Conservation (phyloP, 2,797 vertebrate genomes). For the Allobates femoralis region DNA sequence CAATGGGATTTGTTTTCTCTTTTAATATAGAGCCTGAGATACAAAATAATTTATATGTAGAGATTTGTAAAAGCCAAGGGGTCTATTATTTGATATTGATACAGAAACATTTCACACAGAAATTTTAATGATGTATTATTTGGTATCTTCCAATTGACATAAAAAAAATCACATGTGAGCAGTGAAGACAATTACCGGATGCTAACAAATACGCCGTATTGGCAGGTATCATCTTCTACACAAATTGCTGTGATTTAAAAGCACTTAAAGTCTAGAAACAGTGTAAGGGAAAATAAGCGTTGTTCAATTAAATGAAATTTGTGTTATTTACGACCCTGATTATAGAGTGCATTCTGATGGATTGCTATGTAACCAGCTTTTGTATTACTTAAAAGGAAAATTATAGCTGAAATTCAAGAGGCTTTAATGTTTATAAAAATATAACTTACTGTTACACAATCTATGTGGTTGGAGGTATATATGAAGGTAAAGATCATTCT, state of each 20-base stretch:
- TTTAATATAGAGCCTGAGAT: not conserved
- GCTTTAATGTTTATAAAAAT: not conserved
- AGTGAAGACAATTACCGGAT: not conserved
- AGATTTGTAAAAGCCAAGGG: not conserved
- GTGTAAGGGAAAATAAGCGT: not conserved
- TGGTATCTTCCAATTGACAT: not conserved
- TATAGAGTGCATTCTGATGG: constrained; percentile 21
- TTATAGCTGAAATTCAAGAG: not conserved
- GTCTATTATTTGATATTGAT: not conserved
- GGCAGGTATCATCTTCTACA: constrained; percentile 19
- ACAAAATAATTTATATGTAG: not conserved
- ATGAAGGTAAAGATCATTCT: not conserved
- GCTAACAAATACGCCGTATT: not conserved
- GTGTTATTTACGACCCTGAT: constrained; percentile 14
- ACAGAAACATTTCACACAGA: not conserved
- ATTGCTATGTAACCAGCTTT: not conserved
- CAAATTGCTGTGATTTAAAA: constrained; percentile 28
- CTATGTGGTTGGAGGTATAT: not conserved
- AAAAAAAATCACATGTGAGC: not conserved
- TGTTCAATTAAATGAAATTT: constrained; percentile 17
- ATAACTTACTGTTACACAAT: not conserved
- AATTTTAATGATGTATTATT: not conserved
- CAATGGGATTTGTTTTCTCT: too few relatives aligned
- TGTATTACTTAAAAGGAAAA: constrained; percentile 15
- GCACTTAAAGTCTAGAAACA: not conserved